phyloP scores from a whole-genome alignment of 2,888 invertebrate genomes.

The Parnassius glacialis region DNA sequence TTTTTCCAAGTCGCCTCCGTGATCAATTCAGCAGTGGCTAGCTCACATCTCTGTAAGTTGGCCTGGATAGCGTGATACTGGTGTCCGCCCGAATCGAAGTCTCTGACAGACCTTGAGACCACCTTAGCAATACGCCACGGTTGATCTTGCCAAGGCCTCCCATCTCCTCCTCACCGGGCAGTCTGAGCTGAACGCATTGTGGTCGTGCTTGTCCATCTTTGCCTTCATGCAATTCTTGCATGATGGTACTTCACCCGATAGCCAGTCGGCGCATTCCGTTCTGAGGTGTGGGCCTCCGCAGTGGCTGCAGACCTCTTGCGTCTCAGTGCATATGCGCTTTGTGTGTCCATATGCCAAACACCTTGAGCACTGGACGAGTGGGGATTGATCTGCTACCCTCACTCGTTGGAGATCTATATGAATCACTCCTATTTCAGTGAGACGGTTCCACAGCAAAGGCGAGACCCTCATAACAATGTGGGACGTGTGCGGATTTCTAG shows the following conservation, averaged over 20 bases:
- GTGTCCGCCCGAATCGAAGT: too few relatives aligned
- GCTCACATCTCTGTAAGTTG: not conserved
- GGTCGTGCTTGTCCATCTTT: not conserved
- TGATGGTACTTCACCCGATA: not conserved
- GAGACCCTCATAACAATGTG: not conserved
- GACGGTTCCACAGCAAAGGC: not conserved
- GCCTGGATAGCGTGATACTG: not conserved
- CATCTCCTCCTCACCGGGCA: not conserved
- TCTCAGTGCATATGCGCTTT: too few relatives aligned
- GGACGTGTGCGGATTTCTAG: not conserved
- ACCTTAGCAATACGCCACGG: not conserved
- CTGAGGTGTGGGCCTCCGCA: not conserved
- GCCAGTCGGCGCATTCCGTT: not conserved
- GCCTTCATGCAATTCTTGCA: not conserved
- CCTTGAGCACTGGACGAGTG: too few relatives aligned
- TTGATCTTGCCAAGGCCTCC: not conserved
- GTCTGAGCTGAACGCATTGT: too few relatives aligned
- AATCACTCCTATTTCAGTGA: too few relatives aligned
- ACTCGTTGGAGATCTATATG: too few relatives aligned
- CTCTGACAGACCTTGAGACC: not conserved
- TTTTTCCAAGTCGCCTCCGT: not conserved
- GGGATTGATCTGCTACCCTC: too few relatives aligned
- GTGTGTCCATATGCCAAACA: too few relatives aligned
- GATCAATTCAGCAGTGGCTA: not conserved
- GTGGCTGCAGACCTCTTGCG: not conserved